Conservation (phyloP, 2,888 invertebrate species). For the Cataglyphis rosenhaueri region DNA sequence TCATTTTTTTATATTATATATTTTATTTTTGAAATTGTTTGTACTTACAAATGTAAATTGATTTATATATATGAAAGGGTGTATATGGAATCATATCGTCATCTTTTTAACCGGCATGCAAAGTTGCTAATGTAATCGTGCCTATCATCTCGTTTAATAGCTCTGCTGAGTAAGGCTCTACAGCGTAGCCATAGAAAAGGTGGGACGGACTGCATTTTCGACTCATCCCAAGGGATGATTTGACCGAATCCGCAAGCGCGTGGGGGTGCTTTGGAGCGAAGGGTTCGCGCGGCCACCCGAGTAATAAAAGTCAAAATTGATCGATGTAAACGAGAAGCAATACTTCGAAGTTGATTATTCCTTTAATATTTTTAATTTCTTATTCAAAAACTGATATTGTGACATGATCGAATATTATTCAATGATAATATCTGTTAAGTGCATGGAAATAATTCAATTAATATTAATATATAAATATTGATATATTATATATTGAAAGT, state of each 20-base stretch:
- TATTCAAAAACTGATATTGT: background rate
- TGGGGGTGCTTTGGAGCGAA: constrained; percentile 59
- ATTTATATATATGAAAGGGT: background rate
- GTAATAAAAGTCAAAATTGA: constrained; percentile 71
- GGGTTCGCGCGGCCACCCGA: constrained; percentile 56
- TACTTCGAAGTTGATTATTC: constrained; percentile 31
- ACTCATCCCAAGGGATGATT: constrained; percentile 77
- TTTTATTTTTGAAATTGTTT: constrained; percentile 7
- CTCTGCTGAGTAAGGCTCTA: constrained; percentile 62
- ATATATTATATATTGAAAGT: background rate
- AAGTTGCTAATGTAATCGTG: constrained; percentile 68
- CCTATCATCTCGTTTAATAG: constrained; percentile 78
- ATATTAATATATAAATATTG: constrained; percentile 11
- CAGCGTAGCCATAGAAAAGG: constrained; percentile 47
- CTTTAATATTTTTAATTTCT: constrained; percentile 12
- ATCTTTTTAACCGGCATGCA: constrained; percentile 33
- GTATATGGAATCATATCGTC: background rate
- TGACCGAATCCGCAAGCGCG: constrained; percentile 69
- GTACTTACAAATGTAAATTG: constrained; percentile 16
- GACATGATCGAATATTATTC: background rate
- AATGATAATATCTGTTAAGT: background rate
- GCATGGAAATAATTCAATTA: background rate
- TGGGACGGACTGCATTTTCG: constrained; percentile 61
- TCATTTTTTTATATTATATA: constrained; percentile 12
- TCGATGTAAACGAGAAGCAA: constrained; percentile 59